Evolutionary conservation across 30 jellyfish, hydroid and myxozoan species (phyloP).

Genomic region (Calvadosia cruxmelitensis): DNA sequence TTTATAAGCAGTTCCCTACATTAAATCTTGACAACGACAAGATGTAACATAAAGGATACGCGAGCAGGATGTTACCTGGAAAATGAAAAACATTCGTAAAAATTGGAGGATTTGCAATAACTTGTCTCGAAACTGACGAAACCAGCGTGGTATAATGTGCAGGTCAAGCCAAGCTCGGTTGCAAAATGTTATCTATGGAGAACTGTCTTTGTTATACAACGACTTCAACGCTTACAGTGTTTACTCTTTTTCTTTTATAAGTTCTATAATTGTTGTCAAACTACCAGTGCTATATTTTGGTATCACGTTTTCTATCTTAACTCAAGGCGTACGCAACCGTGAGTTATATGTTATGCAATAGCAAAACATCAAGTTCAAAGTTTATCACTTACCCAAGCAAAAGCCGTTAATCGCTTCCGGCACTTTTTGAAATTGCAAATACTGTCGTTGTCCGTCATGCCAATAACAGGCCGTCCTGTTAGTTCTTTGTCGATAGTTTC

Average conservation of each 20-base stretch:
- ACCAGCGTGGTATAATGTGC: neutral
- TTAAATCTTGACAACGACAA: neutral
- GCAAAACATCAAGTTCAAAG: no score
- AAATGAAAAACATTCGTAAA: neutral
- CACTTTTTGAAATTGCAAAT: constrained; percentile 92
- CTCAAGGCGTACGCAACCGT: no score
- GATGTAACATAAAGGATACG: constrained; percentile 65
- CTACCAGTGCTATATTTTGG: no score
- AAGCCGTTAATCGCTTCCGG: constrained; percentile 63
- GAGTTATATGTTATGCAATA: no score
- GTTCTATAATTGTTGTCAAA: no score
- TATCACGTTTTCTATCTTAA: no score
- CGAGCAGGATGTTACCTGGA: constrained; percentile 95
- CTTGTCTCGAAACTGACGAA: neutral
- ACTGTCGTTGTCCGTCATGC: constrained; percentile 83
- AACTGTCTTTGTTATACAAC: no score
- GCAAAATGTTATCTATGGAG: no score
- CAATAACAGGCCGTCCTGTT: neutral
- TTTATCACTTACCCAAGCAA: constrained; percentile 96
- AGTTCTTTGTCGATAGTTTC: neutral
- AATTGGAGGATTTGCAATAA: neutral
- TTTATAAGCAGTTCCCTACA: neutral
- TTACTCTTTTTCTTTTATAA: no score
- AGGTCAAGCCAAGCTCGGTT: neutral
- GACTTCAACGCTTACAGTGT: no score